Percentiles rank a stretch among this genome's conserved stretches.
Evolutionary conservation across 2,797 vertebrate genomes (phyloP).

Genomic region (Microctenopoma stevenorrisi): DNA sequence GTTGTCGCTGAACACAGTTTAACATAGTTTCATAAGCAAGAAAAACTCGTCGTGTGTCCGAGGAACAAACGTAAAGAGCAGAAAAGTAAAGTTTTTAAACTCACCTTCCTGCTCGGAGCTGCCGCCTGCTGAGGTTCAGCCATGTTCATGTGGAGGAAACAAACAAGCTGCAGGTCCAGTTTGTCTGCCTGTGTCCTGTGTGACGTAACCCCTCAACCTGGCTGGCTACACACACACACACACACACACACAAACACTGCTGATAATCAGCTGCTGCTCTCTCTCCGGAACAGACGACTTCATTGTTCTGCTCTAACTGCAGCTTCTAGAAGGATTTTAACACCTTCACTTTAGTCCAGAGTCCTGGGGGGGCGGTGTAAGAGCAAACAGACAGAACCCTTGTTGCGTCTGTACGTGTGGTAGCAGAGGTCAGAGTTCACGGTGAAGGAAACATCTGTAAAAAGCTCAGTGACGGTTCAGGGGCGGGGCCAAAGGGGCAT

Average conservation of each 20-base stretch:
- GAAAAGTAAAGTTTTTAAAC: slow-evolving; percentile 42
- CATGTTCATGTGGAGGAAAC: slow-evolving; percentile 83
- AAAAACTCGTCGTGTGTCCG: too few species aligned
- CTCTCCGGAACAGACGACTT: slow-evolving; percentile 47
- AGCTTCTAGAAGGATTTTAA: not conserved
- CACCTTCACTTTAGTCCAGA: not conserved
- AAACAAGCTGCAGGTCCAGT: slow-evolving; percentile 45
- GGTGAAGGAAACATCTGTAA: too few species aligned
- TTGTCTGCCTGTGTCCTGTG: slow-evolving; percentile 22
- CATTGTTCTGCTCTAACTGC: slow-evolving; percentile 40
- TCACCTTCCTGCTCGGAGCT: slow-evolving; percentile 85
- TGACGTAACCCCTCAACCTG: slow-evolving; percentile 50
- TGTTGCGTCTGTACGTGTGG: not conserved
- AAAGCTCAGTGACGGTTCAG: too few species aligned
- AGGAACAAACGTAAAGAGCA: not conserved
- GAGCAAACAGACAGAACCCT: too few species aligned
- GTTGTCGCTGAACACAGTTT: not conserved
- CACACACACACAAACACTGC: slow-evolving; percentile 29
- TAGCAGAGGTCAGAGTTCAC: not conserved
- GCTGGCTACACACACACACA: slow-evolving; percentile 29
- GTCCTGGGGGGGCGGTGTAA: not conserved
- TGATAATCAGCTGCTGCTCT: slow-evolving; percentile 56
- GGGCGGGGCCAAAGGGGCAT: too few species aligned
- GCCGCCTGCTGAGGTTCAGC: slow-evolving; percentile 82
- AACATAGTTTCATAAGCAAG: not conserved